Base-by-base conservation (phyloP, 1,140 invertebrate genomes). In the Leptestheria dahalacensis region DNA sequence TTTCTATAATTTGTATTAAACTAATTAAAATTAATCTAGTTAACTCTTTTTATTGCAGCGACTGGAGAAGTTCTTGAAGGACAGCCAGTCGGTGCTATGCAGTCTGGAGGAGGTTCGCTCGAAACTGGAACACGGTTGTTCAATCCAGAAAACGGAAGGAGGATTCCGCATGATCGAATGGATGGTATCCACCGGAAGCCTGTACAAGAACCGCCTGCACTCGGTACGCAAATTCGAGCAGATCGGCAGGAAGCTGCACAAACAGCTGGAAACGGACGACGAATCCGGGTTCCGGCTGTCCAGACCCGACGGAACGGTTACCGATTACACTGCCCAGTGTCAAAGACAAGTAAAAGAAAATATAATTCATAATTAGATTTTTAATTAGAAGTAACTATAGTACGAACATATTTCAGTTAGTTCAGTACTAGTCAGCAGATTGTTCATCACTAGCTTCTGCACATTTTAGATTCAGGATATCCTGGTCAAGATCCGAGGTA, bases 41-140 rank as follows among this genome's bases (percentile, higher is more conserved):
- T 24, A n/a, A 21, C 24, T 61, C 54, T 57, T 21, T 51, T 49
- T 56, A 6, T 59, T 25, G 29, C 60, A 72, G 69, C 67, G 63
- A 51, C 63, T 68, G 46, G 72, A 73, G 62, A 66, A 66, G 49
- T 72, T 72, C 59, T 57, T 70, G 23, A 64, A 67, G 21, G 70
- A 72, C 57, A 64, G 66, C 6, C 62, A 66, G 6, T 56, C 62
- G 1, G 65, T 65, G 3, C 64, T 68, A 1, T 60, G 64, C 1
- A 66, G 72, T 56, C 54, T 73, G 46, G 70, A 71, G 26, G 49
- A 50, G 1, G 51, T 60, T 1, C 48, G 29, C 15, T 48, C 47
- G n/a, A 48, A 52, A 20, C 28, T 60, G 28, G 58, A 60, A 29
- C 58, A 49, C 48, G 51, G 58, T 15, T 50, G 49, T 26, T 28